Base-by-base conservation (phyloP, 2,888 invertebrate species). In the Campoplex nolae region DNA sequence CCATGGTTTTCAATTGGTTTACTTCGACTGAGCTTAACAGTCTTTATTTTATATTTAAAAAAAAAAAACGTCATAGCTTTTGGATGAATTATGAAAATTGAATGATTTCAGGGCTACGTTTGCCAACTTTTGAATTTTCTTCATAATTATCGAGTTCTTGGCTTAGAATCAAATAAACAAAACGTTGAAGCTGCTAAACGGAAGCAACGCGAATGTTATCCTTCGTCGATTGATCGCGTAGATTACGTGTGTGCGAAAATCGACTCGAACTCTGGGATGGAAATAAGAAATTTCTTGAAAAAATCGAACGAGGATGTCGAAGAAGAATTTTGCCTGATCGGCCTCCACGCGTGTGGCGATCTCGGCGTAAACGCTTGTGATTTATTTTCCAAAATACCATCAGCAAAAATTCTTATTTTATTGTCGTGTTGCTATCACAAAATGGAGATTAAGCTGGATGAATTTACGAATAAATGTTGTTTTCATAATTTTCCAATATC, bases 391-490 rank as follows among this genome's bases (percentile, higher is more conserved):
- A 94, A 95, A 90, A 95, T 97, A 93, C 91, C 95, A 9, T 93
- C 94, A 54, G 96, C 96, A 0, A 95, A 95, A 86, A 94, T 95
- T 23, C 92, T 97, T 35, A 95, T 97, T 68, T 95, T 97, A 18
- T 96, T 97, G 95, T 97, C 97, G 4, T 98, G 98, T 91, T 98
- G 98, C 92, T 98, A 98, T 91, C 97, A 98, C 92, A 97, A 97
- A 94, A 95, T 97, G 73, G 45, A 89, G 88, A 48, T 84, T 2
- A 45, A 67, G 8, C 83, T 83, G 1, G 78, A 88, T 11, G 89
- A 90, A 56, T n/a, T 67, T 56, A 38, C 16, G 23, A 48, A 2
- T 9, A 45, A 65, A 18, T 91, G 93, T 88, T 91, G 91, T 84
- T 97, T 97, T 90, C 93, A 94, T 42, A 96, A 96, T 93, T 97